Base-by-base conservation (phyloP, 2,113 vertebrate genomes). In the Hemicordylus capensis region DNA sequence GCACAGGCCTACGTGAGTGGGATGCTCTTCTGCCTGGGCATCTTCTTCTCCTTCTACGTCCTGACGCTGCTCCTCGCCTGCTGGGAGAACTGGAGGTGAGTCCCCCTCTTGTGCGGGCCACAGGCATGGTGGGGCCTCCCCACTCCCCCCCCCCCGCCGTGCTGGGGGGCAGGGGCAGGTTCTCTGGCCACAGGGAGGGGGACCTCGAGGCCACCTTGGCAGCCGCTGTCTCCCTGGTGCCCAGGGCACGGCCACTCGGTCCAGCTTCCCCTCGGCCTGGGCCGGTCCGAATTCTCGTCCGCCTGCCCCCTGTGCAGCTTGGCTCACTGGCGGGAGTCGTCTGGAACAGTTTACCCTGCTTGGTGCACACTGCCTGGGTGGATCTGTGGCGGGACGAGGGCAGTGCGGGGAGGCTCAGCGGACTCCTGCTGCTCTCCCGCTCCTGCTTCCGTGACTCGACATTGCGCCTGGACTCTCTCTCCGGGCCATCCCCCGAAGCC, bases 41-140 rank as follows among this genome's bases (percentile, higher is more conserved):
- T 99, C 93, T 99, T 99, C 95, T 95, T 99, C 58, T 98, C 98
- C 84, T 98, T 99, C 95, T 99, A 99, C 69, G 67, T 98, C 75
- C 93, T 99, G 83, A 98, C 98, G 0, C 86, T 99, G 90, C 88
- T 99, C 75, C 93, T 98, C 61, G 96, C 97, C 91, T 99, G 98
- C 83, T 91, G 98, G 95, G 97, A 99, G 94, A 97, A 96, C 93
- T 98, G 96, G 94, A 95, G 97, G 99, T 99, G 94, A 94, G 94
- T n/a, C 0, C 66, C 44, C 0, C 24, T 46, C 7, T 0, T 22
- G 4, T 7, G 20, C 31, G n/a, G n/a, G n/a, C 11, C 56, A 54
- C 44, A 1, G 4, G 34, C 7, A 5, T 0, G 2, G 2, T 4
- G 0, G 1, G 0, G 0, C 66, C n/a, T 64, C 20, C 39, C 17